Base-by-base conservation (phyloP, 2,113 vertebrate genomes). In the Grallaria varia region DNA sequence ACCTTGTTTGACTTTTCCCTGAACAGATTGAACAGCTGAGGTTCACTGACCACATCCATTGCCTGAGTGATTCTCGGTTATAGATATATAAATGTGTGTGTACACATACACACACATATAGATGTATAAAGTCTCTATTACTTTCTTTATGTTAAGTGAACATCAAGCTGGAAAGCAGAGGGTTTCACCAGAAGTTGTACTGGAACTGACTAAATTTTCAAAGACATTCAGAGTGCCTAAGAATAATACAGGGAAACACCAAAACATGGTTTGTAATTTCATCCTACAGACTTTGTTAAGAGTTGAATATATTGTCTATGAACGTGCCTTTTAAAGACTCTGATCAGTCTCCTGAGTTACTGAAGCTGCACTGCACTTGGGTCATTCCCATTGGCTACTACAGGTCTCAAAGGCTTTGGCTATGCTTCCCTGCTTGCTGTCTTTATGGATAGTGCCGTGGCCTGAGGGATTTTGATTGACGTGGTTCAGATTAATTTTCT, bases 101-200 rank as follows among this genome's bases (percentile, higher is more conserved):
- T 15, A 25, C 12, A 30, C 15, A 17, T 0, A 33, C 37, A 50
- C 21, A 31, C 7, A 28, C 10, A 44, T 0, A 35, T 0, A 3
- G 31, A 25, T 50, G 5, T n/a, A 17, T 74, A 45, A 55, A 75
- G 33, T 23, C 7, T 30, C 10, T 52, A 33, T 44, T n/a, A 31
- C 39, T 83, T 87, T 44, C 24, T 64, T 45, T 55, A 22, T 33
- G 5, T 55, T 64, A 62, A 75, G 21, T 12, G 12, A 66, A 30
- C 6, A 44, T 59, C 18, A 83, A 59, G 12, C 28, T 75, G 1
- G 3, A 56, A 60, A 75, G 17, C 10, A 42, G 17, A 58, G 24
- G 50, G 4, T 87, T 84, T 64, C 56, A 44, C 7, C 16, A 56
- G 28, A 81, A 52, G 12, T 62, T 72, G 16, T n/a, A 28, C 23